Percentiles rank a stretch among this genome's conserved stretches.
Conservation (phyloP, 2,113 vertebrate species). For the Leuciscus idus region DNA sequence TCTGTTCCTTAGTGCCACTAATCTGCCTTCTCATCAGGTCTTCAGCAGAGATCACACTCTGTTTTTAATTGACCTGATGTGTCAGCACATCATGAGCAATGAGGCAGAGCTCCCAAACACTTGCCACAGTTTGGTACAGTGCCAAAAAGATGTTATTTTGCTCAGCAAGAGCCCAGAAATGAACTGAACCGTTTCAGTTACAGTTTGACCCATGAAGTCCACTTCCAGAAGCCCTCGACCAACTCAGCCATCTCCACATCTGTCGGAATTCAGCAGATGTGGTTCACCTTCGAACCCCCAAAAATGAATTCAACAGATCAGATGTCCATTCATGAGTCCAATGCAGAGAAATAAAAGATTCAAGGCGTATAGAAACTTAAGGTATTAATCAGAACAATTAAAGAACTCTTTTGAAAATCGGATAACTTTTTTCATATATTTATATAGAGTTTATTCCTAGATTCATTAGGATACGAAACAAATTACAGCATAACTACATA, state of each 20-base stretch:
- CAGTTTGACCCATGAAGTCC: too few species aligned
- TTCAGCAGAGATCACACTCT: conserved; percentile 21
- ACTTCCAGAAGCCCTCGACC: background rate
- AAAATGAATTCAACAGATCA: background rate
- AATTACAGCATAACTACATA: background rate
- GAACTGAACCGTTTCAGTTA: background rate
- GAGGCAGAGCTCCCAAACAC: conserved; percentile 2
- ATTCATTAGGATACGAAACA: background rate
- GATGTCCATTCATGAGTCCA: background rate
- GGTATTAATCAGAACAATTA: background rate
- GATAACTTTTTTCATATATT: background rate
- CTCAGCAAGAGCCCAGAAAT: background rate
- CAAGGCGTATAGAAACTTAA: background rate
- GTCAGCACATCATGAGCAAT: conserved; percentile 26
- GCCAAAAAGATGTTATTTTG: background rate
- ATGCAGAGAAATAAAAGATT: background rate
- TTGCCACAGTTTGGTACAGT: background rate
- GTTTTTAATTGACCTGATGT: conserved; percentile 8
- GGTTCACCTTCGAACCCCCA: background rate
- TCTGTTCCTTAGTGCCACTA: background rate
- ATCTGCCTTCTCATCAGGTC: conserved; percentile 30
- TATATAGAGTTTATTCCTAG: background rate
- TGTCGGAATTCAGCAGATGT: background rate
- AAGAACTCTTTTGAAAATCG: background rate
- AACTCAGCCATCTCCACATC: background rate